phyloP scores from a whole-genome alignment of 2,113 vertebrate genomes.

The Synodontis membranacea region DNA sequence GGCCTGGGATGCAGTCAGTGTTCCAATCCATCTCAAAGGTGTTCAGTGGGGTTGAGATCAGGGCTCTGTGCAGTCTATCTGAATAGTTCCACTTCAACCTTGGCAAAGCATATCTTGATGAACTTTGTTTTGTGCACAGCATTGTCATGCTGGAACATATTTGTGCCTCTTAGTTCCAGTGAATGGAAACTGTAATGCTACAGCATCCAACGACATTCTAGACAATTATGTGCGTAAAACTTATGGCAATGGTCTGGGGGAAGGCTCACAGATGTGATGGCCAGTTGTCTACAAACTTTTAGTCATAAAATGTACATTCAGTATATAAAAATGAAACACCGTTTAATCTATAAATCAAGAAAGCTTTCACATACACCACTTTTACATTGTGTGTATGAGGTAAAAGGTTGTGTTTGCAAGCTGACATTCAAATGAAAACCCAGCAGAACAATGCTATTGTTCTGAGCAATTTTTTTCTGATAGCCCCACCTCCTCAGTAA shows the following conservation, averaged over 20 bases:
- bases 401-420: too few species aligned
- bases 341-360: too few species aligned
- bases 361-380: too few species aligned
- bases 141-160: neutral
- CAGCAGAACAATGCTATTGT: too few species aligned
- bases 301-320: neutral
- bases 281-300: neutral
- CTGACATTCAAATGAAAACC: too few species aligned
- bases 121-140: neutral
- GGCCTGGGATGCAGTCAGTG: neutral
- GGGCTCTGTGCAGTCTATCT: neutral
- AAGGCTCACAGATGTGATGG: neutral
- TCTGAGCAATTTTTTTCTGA: too few species aligned
- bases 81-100: neutral
- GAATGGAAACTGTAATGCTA: neutral
- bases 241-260: neutral
- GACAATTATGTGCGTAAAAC: neutral
- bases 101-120: neutral
- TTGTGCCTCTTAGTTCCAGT: neutral
- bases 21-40: neutral
- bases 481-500: too few species aligned
- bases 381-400: too few species aligned
- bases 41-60: neutral
- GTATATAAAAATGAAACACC: too few species aligned
- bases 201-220: neutral